A percentile compares a stretch with the other conserved stretches of the same genome.
phyloP scores from a whole-genome alignment of 2,888 invertebrate genomes.

The Caenorhabditis drosophilae region DNA sequence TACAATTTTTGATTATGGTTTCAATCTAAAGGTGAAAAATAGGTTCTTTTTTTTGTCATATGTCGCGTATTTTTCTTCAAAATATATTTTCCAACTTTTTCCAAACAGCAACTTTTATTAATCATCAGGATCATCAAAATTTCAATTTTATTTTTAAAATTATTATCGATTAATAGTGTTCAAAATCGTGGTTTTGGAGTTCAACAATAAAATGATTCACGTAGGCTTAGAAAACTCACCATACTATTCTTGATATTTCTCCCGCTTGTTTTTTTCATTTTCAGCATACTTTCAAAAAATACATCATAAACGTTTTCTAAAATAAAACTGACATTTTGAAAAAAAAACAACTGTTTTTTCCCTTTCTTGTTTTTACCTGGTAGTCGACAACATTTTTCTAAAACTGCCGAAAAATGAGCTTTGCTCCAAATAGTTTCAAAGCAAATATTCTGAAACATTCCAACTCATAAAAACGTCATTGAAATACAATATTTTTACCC shows the following conservation, averaged over 20 bases:
- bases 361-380: not conserved
- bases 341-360: not conserved
- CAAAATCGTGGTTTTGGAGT: too few relatives aligned
- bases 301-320: conserved; percentile 7
- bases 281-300: conserved; percentile 10
- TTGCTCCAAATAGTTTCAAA: conserved; percentile 24
- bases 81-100: too few relatives aligned
- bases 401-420: conserved; percentile 26
- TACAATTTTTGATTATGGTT: not conserved
- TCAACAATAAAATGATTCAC: too few relatives aligned
- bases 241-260: too few relatives aligned
- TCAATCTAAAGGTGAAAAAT: conserved; percentile 2
- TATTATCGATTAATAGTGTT: too few relatives aligned
- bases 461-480: too few relatives aligned
- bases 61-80: too few relatives aligned
- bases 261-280: not conserved
- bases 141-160: too few relatives aligned
- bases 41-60: conserved; percentile 3
- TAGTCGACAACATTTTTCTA: conserved; percentile 11
- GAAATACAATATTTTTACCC: too few relatives aligned
- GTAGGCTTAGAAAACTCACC: too few relatives aligned
- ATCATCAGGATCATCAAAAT: too few relatives aligned
- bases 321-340: conserved; percentile 10
- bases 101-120: too few relatives aligned
- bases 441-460: not conserved